phyloP scores from a whole-genome alignment of 2,113 vertebrate genomes.

The Cariama cristata region DNA sequence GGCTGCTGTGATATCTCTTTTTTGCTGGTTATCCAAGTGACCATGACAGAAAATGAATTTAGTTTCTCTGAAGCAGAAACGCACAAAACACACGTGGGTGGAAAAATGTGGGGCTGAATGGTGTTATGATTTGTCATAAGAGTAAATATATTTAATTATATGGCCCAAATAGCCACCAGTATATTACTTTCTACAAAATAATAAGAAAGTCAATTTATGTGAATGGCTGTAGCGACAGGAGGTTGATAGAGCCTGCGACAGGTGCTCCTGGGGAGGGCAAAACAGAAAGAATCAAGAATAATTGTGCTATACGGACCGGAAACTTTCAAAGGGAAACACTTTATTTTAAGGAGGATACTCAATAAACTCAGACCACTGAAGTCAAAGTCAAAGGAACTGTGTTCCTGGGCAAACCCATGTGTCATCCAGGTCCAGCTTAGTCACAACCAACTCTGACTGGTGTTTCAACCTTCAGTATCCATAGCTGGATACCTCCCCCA shows the following conservation, averaged over 20 bases:
- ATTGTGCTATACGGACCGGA: not conserved
- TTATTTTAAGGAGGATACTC: not conserved
- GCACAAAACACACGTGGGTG: not conserved
- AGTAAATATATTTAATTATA: not conserved
- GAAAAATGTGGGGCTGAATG: not conserved
- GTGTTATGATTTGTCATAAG: not conserved
- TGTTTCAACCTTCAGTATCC: not conserved
- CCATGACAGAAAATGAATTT: not conserved
- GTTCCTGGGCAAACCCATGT: not conserved
- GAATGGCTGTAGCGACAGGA: not conserved
- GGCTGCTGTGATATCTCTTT: not conserved
- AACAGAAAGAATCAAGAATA: not conserved
- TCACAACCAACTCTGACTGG: not conserved
- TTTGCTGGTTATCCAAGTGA: constrained; percentile 11
- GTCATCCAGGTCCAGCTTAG: not conserved
- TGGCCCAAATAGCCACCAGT: not conserved
- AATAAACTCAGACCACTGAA: not conserved
- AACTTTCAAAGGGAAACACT: not conserved
- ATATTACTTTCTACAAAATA: not conserved
- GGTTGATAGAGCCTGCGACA: not conserved
- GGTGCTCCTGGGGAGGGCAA: not conserved
- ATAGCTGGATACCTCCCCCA: not conserved
- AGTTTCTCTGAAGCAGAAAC: constrained; percentile 1
- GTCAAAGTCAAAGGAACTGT: not conserved
- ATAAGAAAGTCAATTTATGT: not conserved